These are phyloP conservation scores for Aradophagus sp. DNA, from an alignment of 1,140 invertebrate species.

Conservation along the genomic window DNA sequence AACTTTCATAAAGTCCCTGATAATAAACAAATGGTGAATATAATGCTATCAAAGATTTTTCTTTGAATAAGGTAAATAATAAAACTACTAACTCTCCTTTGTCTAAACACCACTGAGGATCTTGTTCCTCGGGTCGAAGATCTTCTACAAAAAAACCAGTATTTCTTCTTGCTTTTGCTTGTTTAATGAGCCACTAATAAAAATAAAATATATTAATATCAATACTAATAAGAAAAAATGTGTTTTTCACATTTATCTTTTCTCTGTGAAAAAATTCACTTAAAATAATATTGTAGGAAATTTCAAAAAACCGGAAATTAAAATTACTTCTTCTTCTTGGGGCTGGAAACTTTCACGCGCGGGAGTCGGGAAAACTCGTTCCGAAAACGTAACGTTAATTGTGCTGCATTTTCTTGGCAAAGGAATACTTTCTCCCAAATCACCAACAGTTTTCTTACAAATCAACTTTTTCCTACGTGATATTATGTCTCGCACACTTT, in stretches of 20 bases:
- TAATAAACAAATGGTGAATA: background rate
- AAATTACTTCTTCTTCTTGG: slow-evolving; percentile 82
- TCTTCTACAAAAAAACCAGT: slow-evolving; percentile 85
- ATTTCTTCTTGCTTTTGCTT: slow-evolving; percentile 82
- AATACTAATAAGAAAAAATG: too few relatives aligned
- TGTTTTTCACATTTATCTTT: too few relatives aligned
- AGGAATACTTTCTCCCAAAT: slow-evolving; percentile 70
- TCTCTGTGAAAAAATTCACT: too few relatives aligned
- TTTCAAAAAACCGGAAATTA: too few relatives aligned
- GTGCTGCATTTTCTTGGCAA: slow-evolving; percentile 76
- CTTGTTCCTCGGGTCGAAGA: slow-evolving; percentile 86
- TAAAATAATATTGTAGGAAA: too few relatives aligned
- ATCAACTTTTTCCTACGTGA: slow-evolving; percentile 42
- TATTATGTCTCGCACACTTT: slow-evolving; percentile 58
- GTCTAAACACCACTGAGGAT: slow-evolving; percentile 86
- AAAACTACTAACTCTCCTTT: slow-evolving; percentile 83
- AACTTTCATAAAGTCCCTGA: slow-evolving; percentile 81
- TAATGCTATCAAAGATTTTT: background rate
- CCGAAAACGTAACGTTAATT: slow-evolving; percentile 84
- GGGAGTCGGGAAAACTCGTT: slow-evolving; percentile 87
- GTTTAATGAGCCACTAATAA: slow-evolving; percentile 84
- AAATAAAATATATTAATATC: background rate
- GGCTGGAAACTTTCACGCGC: slow-evolving; percentile 83
- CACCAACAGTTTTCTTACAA: slow-evolving; percentile 50
- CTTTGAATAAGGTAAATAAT: slow-evolving; percentile 4